These are phyloP conservation scores for Pinna nobilis DNA, from an alignment of 1,140 invertebrate species.

Conservation along the genomic window DNA sequence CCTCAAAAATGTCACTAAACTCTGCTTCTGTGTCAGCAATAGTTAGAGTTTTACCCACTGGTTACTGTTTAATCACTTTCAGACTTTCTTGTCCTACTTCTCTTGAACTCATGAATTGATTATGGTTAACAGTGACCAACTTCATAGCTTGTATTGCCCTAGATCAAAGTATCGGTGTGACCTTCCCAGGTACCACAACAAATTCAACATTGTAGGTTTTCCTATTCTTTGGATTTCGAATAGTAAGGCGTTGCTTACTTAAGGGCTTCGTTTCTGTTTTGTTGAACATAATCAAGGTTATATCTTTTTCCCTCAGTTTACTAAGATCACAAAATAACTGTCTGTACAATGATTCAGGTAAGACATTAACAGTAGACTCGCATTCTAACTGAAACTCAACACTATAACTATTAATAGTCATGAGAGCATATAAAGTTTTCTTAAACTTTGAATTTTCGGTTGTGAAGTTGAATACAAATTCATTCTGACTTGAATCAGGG, in stretches of 20 bases:
- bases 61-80: not conserved
- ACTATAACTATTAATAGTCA: slow-evolving; percentile 9
- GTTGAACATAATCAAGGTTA: slow-evolving; percentile 18
- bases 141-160: slow-evolving; percentile 29
- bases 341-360: not conserved
- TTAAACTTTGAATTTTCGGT: not conserved
- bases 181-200: slow-evolving; percentile 26
- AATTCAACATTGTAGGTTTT: slow-evolving; percentile 37
- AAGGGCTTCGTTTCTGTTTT: slow-evolving; percentile 8
- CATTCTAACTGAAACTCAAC: slow-evolving; percentile 31
- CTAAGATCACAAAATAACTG: not conserved
- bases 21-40: not conserved
- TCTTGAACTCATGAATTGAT: slow-evolving; percentile 10
- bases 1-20: slow-evolving; percentile 20
- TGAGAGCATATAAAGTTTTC: not conserved
- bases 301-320: not conserved
- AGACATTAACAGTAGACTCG: slow-evolving; percentile 25
- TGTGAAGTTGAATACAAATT: not conserved
- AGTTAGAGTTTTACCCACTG: not conserved
- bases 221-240: slow-evolving; percentile 28
- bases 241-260: not conserved
- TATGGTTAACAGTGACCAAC: slow-evolving; percentile 20
- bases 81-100: not conserved
- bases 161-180: slow-evolving; percentile 28
- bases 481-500: not conserved